Evolutionary conservation across 2,888 invertebrate genomes (phyloP), one percentile per base, ranked within the genome.

Genomic region (Sialis lutaria): DNA sequence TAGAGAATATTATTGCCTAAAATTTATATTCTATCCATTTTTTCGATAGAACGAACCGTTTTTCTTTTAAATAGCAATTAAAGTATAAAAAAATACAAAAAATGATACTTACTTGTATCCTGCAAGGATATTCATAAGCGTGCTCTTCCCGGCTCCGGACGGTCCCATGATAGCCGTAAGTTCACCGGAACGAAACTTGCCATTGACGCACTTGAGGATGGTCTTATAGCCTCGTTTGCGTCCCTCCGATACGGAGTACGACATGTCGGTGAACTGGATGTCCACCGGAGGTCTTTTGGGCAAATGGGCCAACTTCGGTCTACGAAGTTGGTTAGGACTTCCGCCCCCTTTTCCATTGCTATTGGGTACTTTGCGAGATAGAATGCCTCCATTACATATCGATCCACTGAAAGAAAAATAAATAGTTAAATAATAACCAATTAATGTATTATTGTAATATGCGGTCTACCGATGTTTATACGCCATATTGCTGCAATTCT

Each of bases 131-230:
- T 91, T 92, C 62, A 91, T 77, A 4, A 92, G 70, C 0, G 91
- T 89, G 45, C 88, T 88, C 61, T 92, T 69, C 31, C 82, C 77
- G 6, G 77, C 81, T 6, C 82, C 82, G 0, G 92, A 92, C 33
- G 95, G 93, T 33, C 95, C 95, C 92, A 95, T 92, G 50, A 95
- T 92, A 33, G 91, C 93, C 1, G 91, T 90, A 55, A 95, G 70
- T 60, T 92, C 88, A n/a, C 93, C 89, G 51, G 86, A 87, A 55
- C 76, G 74, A 63, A 92, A 90, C 59, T 82, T 82, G 6, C 95
- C 95, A 57, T 84, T 87, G 48, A 95, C 82, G 55, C 83, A 78
- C 67, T 90, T 91, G 54, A 91, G 68, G 57, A 92, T 80, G 9
- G 86, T 83, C 65, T 92, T 92, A 63, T 82, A 83, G 6, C 87